These are phyloP conservation scores for Lagorchestes hirsutus DNA, from an alignment of 2,797 vertebrate genomes.

Conservation along the genomic window DNA sequence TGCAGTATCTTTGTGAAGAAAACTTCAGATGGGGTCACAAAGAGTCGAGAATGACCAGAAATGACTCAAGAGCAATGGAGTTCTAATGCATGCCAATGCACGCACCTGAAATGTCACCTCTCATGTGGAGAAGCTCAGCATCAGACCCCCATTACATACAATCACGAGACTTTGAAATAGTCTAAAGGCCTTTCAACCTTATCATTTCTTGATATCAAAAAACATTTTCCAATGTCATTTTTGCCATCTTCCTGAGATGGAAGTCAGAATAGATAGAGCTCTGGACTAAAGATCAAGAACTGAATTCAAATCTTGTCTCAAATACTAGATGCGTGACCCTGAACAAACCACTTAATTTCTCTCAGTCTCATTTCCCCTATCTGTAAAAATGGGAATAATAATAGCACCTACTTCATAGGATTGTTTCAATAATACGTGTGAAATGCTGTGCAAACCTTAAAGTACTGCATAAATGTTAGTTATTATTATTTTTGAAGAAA, in stretches of 20 bases:
- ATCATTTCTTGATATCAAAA: background rate
- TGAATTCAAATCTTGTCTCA: background rate
- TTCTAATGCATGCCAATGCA: background rate
- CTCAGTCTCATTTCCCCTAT: background rate
- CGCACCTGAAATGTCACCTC: background rate
- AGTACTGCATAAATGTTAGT: background rate
- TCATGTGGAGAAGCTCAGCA: background rate
- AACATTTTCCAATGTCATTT: background rate
- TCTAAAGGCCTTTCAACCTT: background rate
- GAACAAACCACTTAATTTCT: background rate
- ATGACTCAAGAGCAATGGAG: background rate
- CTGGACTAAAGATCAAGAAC: background rate
- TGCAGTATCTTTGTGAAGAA: too few species aligned
- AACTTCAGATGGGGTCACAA: too few species aligned
- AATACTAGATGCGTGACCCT: background rate
- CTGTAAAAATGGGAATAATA: background rate
- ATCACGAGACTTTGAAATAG: background rate
- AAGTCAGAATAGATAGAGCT: background rate
- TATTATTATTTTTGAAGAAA: background rate
- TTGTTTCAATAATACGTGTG: background rate
- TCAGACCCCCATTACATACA: background rate
- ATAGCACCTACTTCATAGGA: background rate
- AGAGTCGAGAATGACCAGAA: too few species aligned
- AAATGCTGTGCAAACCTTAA: background rate
- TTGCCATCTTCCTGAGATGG: background rate